phyloP scores from a whole-genome alignment of 2,888 invertebrate genomes.

The Drosophila merina region DNA sequence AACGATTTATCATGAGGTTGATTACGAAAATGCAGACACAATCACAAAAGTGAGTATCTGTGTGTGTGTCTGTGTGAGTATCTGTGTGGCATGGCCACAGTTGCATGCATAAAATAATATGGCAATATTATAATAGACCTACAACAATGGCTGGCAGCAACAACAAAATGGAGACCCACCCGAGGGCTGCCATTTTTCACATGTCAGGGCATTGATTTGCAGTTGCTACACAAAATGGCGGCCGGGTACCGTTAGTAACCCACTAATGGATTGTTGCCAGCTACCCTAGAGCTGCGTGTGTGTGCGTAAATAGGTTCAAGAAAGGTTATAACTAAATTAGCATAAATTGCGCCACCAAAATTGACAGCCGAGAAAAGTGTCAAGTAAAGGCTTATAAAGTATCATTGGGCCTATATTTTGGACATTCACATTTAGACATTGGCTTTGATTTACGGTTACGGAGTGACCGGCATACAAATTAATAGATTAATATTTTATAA shows the following conservation, averaged over 20 bases:
- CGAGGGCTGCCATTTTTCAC: conserved; percentile 71
- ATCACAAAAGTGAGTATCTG: conserved; percentile 40
- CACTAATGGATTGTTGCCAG: conserved; percentile 71
- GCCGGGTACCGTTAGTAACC: conserved; percentile 60
- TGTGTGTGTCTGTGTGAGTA: background rate
- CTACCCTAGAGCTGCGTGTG: conserved; percentile 22
- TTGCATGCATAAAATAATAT: conserved; percentile 79
- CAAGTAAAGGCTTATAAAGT: conserved; percentile 24
- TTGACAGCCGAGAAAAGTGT: conserved; percentile 54
- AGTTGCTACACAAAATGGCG: conserved; percentile 77
- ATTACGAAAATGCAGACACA: conserved; percentile 79
- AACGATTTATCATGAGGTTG: conserved; percentile 82
- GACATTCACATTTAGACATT: conserved; percentile 27
- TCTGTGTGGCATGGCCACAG: conserved; percentile 23
- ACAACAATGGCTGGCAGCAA: conserved; percentile 39
- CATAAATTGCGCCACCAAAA: conserved; percentile 68
- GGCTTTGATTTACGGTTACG: conserved; percentile 44
- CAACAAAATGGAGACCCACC: background rate
- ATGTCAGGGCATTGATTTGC: conserved; percentile 75
- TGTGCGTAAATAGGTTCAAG: conserved; percentile 20
- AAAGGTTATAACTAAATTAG: conserved; percentile 70
- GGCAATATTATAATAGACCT: conserved; percentile 75
- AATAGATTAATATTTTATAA: conserved; percentile 77
- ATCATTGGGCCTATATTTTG: background rate
- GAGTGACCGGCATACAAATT: conserved; percentile 55